Evolutionary conservation across 2,888 invertebrate species (phyloP).

Genomic region (Mesopsocus fuscifrons): DNA sequence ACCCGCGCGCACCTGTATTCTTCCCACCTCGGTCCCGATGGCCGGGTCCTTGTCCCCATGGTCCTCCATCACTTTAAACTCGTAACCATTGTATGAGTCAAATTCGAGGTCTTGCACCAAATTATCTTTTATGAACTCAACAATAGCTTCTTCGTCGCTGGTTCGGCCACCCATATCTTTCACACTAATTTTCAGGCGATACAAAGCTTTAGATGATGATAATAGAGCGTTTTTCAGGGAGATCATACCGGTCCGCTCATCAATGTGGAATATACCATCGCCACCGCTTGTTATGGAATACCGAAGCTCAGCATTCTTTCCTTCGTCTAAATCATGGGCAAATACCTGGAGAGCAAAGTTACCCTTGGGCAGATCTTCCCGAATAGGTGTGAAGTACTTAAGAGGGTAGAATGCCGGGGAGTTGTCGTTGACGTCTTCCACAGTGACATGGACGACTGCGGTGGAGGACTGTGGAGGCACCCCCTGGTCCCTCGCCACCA

Average conservation of each 20-base stretch:
- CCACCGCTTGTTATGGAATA: constrained; percentile 62
- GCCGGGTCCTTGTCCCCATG: constrained; percentile 36
- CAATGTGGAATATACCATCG: constrained; percentile 60
- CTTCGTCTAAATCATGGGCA: constrained; percentile 72
- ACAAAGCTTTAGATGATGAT: constrained; percentile 42
- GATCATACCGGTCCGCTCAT: constrained; percentile 57
- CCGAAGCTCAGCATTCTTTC: constrained; percentile 66
- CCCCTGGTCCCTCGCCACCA: constrained; percentile 83
- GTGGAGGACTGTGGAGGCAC: constrained; percentile 78
- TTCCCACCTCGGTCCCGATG: constrained; percentile 58
- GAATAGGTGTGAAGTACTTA: constrained; percentile 59
- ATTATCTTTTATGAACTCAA: constrained; percentile 59
- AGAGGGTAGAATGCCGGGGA: constrained; percentile 80
- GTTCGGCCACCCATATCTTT: constrained; percentile 61
- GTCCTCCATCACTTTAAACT: constrained; percentile 70
- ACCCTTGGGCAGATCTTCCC: constrained; percentile 44
- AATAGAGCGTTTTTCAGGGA: constrained; percentile 44
- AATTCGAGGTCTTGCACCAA: constrained; percentile 56
- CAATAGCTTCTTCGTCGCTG: constrained; percentile 51
- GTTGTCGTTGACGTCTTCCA: constrained; percentile 85
- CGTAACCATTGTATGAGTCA: constrained; percentile 55
- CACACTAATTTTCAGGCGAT: constrained; percentile 56
- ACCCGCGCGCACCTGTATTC: constrained; percentile 36
- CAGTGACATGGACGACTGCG: constrained; percentile 59
- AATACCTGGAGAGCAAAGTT: constrained; percentile 50